Evolutionary conservation across 2,113 vertebrate genomes (phyloP).

Genomic region (Sinosuthora webbiana): DNA sequence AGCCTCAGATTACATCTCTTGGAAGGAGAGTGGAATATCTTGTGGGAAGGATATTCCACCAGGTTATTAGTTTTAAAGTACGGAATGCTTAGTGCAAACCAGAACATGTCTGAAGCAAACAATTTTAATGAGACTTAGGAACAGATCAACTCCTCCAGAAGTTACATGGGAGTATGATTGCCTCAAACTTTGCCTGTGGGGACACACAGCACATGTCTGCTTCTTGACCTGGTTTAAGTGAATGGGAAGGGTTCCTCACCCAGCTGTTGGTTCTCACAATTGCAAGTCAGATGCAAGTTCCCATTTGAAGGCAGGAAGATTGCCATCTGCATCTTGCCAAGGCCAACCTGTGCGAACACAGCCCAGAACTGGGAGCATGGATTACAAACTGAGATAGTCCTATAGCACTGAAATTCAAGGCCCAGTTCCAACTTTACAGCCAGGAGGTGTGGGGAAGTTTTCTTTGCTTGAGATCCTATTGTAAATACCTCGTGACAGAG

Average conservation of each 20-base stretch:
- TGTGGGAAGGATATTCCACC: constrained; percentile 1
- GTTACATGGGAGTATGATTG: background rate
- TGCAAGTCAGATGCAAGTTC: background rate
- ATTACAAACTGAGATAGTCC: background rate
- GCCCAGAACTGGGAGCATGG: accelerated
- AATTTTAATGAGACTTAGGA: constrained; percentile 1
- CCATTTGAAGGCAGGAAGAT: background rate
- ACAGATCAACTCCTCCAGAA: background rate
- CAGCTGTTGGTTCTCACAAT: background rate
- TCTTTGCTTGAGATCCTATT: background rate
- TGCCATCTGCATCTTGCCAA: background rate
- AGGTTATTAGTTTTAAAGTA: constrained; percentile 18
- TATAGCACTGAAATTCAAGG: background rate
- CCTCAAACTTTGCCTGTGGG: background rate
- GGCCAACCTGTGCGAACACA: constrained; percentile 6
- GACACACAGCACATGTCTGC: background rate
- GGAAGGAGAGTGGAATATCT: background rate
- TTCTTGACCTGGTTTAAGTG: background rate
- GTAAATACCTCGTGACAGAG: background rate
- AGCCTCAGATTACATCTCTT: background rate
- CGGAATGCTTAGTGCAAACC: background rate
- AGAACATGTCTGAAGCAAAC: constrained; percentile 20
- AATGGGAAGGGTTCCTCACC: background rate
- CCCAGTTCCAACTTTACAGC: background rate
- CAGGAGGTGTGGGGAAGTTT: background rate